Conservation (phyloP, 2,888 invertebrate genomes). For the Leptopilina syphax region DNA sequence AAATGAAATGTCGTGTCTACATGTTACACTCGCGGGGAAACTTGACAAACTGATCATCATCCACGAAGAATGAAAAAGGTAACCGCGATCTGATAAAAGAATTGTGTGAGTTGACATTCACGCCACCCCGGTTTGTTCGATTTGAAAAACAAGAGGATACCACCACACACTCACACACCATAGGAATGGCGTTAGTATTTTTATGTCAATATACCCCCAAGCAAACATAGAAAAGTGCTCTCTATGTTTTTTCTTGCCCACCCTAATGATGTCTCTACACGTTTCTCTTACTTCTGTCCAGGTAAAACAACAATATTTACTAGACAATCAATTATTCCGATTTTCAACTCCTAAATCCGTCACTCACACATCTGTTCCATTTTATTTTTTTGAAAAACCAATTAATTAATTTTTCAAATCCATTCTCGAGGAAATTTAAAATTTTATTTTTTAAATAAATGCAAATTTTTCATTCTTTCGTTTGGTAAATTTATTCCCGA, state of each 20-base stretch:
- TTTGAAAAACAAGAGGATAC: conserved; percentile 19
- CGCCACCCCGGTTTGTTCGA: conserved; percentile 27
- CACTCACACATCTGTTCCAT: too few relatives aligned
- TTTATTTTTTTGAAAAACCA: too few relatives aligned
- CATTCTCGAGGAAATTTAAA: too few relatives aligned
- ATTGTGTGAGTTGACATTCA: conserved; percentile 15
- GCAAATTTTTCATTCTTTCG: too few relatives aligned
- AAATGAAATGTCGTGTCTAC: not conserved
- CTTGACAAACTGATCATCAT: conserved; percentile 13
- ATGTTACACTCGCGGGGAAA: conserved; percentile 17
- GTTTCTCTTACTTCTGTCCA: not conserved
- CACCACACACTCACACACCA: not conserved
- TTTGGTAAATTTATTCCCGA: too few relatives aligned
- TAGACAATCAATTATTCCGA: not conserved
- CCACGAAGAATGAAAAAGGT: not conserved
- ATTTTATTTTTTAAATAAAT: too few relatives aligned
- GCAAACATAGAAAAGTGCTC: conserved; percentile 14
- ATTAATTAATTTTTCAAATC: too few relatives aligned
- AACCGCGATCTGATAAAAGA: conserved; percentile 8
- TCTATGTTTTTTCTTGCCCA: not conserved
- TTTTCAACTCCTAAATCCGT: not conserved
- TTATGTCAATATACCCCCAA: not conserved
- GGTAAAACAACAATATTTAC: not conserved
- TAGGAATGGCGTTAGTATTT: not conserved
- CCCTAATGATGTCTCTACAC: not conserved